These are phyloP conservation scores for Penelope pileata DNA, from an alignment of 2,113 vertebrate species.

Conservation along the genomic window DNA sequence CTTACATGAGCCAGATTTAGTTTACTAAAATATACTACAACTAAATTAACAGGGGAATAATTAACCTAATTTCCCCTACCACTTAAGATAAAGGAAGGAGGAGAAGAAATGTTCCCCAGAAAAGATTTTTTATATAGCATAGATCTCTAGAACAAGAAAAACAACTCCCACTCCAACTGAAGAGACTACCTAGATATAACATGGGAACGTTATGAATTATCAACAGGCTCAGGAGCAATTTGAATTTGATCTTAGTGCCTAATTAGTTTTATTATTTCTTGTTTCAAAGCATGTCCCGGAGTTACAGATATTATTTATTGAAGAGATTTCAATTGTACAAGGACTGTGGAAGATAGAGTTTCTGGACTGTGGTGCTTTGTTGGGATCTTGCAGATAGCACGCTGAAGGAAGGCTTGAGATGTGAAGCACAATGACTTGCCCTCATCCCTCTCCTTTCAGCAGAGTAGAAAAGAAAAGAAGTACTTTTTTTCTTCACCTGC, in stretches of 20 bases:
- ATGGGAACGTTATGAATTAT: neutral
- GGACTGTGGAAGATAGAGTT: slow-evolving; percentile 11
- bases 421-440: neutral
- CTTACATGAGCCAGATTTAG: slow-evolving; percentile 35
- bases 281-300: slow-evolving; percentile 17
- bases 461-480: neutral
- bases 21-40: slow-evolving; percentile 33
- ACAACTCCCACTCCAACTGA: slow-evolving; percentile 17
- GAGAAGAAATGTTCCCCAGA: slow-evolving; percentile 15
- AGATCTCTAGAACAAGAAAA: slow-evolving; percentile 3
- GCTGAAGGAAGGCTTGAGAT: neutral
- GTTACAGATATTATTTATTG: slow-evolving; percentile 21
- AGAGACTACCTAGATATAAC: neutral
- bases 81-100: slow-evolving; percentile 26
- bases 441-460: neutral
- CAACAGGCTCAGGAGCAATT: slow-evolving; percentile 35
- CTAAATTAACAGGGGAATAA: slow-evolving; percentile 51
- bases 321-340: slow-evolving; percentile 3
- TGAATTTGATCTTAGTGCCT: slow-evolving; percentile 18
- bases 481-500: neutral
- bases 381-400: neutral
- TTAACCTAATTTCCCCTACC: slow-evolving; percentile 52
- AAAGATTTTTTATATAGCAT: neutral
- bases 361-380: neutral
- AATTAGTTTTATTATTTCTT: slow-evolving; percentile 56